Percentiles rank a stretch among this genome's conserved stretches.
Evolutionary conservation across 2,113 vertebrate genomes (phyloP).

Genomic region (Pimephales promelas): DNA sequence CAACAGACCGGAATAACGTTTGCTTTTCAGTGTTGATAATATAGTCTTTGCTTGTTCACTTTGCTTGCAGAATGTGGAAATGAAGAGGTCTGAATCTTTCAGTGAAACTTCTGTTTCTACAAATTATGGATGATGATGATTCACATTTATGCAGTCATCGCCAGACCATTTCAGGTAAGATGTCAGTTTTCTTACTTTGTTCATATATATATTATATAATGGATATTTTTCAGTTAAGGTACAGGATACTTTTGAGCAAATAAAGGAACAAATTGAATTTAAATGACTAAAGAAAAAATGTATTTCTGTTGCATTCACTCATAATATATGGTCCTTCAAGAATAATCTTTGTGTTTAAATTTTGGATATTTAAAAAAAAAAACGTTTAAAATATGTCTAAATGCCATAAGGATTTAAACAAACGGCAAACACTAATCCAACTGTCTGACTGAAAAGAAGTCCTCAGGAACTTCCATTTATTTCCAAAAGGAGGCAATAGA

Average conservation of each 20-base stretch:
- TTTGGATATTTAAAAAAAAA: neutral
- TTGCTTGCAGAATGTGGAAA: neutral
- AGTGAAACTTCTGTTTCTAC: neutral
- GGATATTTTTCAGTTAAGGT: neutral
- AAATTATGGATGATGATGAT: neutral
- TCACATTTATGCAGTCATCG: neutral
- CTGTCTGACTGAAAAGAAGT: neutral
- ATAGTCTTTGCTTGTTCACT: neutral
- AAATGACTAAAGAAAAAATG: neutral
- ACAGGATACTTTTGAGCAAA: neutral
- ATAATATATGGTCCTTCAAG: neutral
- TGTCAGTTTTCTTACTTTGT: neutral
- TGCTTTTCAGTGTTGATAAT: slow-evolving; percentile 15
- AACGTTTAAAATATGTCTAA: neutral
- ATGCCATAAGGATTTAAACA: neutral
- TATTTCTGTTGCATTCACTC: neutral
- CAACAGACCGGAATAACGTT: neutral
- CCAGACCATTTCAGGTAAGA: slow-evolving; percentile 27
- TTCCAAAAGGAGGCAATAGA: slow-evolving; percentile 50
- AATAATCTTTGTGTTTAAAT: neutral
- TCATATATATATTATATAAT: neutral
- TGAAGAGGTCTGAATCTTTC: neutral
- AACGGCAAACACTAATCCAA: neutral
- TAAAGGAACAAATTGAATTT: neutral
- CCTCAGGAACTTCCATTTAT: slow-evolving; percentile 10